Evolutionary conservation across 2,113 vertebrate genomes (phyloP).

Genomic region (Pleuronectes platessa): DNA sequence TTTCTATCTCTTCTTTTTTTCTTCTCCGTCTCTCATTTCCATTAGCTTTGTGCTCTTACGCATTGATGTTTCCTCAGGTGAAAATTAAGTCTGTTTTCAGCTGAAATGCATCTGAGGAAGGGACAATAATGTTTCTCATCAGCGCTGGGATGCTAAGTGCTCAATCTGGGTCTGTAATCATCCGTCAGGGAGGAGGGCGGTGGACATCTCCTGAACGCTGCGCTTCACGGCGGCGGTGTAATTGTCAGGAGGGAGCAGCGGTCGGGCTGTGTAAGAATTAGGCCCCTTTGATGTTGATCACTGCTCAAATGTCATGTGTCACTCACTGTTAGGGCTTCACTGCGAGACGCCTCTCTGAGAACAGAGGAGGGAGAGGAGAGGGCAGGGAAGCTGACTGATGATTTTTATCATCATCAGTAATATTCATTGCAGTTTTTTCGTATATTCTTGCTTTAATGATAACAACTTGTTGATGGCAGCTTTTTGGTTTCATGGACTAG

Average conservation of each 20-base stretch:
- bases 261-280: conserved; percentile 31
- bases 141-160: conserved; percentile 20
- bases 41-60: conserved; percentile 27
- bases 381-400: neutral
- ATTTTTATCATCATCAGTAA: neutral
- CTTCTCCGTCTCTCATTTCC: conserved; percentile 27
- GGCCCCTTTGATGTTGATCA: conserved; percentile 48
- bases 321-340: conserved; percentile 34
- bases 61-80: conserved; percentile 35
- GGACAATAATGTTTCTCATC: conserved; percentile 34
- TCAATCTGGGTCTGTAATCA: conserved; percentile 32
- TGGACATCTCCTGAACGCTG: conserved; percentile 19
- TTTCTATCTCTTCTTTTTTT: conserved; percentile 30
- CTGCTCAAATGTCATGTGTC: conserved; percentile 52
- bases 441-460: neutral
- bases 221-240: conserved; percentile 23
- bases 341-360: conserved; percentile 9
- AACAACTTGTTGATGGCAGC: too few species aligned
- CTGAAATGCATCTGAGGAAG: conserved; percentile 32
- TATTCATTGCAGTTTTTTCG: neutral
- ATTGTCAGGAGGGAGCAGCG: conserved; percentile 41
- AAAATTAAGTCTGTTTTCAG: conserved; percentile 49
- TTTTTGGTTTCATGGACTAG: too few species aligned
- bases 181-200: conserved; percentile 3
- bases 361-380: neutral